Conservation (phyloP, 92 coral and sea anemone genomes). For the Isaurus tuberculatus region DNA sequence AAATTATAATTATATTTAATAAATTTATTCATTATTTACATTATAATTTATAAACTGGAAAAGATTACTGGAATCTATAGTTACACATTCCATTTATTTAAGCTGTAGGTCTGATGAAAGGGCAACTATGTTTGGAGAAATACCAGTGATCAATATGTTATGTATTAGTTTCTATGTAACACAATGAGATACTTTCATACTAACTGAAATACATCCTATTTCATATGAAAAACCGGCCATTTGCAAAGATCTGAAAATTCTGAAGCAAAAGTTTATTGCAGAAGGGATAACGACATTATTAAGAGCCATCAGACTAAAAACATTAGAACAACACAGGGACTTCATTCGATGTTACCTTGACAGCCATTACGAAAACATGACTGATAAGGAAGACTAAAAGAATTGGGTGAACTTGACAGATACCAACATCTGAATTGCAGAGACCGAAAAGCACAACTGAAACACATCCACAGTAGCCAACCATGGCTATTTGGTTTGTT, state of each 20-base stretch:
- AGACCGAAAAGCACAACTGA: neutral
- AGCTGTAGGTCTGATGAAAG: neutral
- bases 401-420: constrained; percentile 29
- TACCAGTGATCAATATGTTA: neutral
- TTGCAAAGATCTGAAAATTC: neutral
- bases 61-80: neutral
- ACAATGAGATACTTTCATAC: neutral
- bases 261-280: neutral
- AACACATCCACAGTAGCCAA: constrained; percentile 31
- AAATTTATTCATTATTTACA: neutral
- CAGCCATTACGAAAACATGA: constrained; percentile 25
- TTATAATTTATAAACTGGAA: neutral
- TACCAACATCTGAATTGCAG: neutral
- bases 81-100: neutral
- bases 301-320: constrained; percentile 23
- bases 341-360: constrained; percentile 34
- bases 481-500: constrained; percentile 53
- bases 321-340: constrained; percentile 30
- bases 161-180: neutral
- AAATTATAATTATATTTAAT: neutral
- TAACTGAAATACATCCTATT: neutral
- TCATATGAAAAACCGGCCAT: constrained; percentile 6
- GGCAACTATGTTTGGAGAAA: neutral
- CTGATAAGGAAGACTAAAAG: constrained; percentile 5
- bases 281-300: constrained; percentile 51